A percentile compares a stretch with the other conserved stretches of the same genome.
These are phyloP conservation scores for Lissonota sp. DNA, from an alignment of 2,888 invertebrate genomes.

Conservation along the genomic window DNA sequence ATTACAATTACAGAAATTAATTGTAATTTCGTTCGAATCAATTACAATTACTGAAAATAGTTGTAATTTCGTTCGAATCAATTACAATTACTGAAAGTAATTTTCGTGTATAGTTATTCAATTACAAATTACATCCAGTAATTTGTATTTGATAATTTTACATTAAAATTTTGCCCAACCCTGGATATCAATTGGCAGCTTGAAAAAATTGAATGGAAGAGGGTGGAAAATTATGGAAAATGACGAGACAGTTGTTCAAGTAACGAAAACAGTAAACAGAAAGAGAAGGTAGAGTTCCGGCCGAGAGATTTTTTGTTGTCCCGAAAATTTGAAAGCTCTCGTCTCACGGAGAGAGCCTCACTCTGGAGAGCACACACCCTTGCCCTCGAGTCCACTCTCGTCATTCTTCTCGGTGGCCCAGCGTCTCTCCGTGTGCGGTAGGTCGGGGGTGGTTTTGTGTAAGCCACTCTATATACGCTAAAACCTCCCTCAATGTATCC, in stretches of 20 bases:
- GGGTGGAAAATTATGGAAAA: no score
- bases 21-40: no score
- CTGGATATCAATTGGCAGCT: no score
- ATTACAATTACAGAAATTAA: no score
- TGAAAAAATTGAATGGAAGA: no score
- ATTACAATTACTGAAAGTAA: no score
- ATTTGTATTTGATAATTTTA: no score
- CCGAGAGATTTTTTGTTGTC: not conserved
- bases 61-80: no score
- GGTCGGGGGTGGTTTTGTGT: slow-evolving; percentile 66
- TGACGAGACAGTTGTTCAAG: not conserved
- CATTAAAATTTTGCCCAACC: no score
- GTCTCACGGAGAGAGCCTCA: slow-evolving; percentile 30
- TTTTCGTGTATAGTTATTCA: no score
- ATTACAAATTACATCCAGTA: no score
- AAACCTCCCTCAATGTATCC: not conserved
- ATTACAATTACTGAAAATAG: no score
- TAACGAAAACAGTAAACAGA: slow-evolving; percentile 9
- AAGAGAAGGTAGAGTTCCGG: not conserved
- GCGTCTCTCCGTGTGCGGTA: slow-evolving; percentile 56
- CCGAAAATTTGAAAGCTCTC: slow-evolving; percentile 46
- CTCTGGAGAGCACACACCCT: not conserved
- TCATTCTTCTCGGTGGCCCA: slow-evolving; percentile 1
- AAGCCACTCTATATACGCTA: slow-evolving; percentile 61
- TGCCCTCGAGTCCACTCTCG: slow-evolving; percentile 24